Evolutionary conservation across 2,888 invertebrate genomes (phyloP).

Genomic region (Lasius fuliginosus): DNA sequence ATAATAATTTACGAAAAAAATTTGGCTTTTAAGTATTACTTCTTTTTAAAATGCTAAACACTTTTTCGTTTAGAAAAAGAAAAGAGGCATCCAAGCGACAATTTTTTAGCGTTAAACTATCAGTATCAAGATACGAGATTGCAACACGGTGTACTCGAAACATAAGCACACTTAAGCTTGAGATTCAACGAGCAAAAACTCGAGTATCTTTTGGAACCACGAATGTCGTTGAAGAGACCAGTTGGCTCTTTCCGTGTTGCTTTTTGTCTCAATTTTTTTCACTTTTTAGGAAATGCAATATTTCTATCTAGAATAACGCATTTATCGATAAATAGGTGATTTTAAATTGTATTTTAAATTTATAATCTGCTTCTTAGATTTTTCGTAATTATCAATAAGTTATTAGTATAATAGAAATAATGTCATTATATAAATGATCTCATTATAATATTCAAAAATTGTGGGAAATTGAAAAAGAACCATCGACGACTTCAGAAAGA

Average conservation of each 20-base stretch:
- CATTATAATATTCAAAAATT: not conserved
- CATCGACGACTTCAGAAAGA: not conserved
- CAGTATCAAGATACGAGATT: not conserved
- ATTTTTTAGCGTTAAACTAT: constrained; percentile 1
- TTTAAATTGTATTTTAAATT: not conserved
- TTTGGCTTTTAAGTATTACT: not conserved
- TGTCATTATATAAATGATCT: not conserved
- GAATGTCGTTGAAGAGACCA: not conserved
- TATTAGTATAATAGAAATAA: constrained; percentile 11
- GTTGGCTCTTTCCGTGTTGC: not conserved
- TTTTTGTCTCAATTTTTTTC: not conserved
- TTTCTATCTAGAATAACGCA: not conserved
- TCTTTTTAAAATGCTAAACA: not conserved
- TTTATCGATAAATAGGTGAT: not conserved
- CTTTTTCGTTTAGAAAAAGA: not conserved
- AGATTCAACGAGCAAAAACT: constrained; percentile 33
- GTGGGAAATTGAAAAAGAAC: not conserved
- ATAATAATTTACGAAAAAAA: not conserved
- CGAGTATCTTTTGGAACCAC: not conserved
- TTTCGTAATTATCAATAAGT: not conserved
- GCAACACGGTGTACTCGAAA: not conserved
- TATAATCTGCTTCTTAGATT: not conserved
- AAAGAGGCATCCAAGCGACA: not conserved
- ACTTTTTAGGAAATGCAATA: not conserved
- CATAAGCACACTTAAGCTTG: not conserved